Conservation (phyloP, 2,797 vertebrate genomes). For the Pangasius larnaudii region DNA sequence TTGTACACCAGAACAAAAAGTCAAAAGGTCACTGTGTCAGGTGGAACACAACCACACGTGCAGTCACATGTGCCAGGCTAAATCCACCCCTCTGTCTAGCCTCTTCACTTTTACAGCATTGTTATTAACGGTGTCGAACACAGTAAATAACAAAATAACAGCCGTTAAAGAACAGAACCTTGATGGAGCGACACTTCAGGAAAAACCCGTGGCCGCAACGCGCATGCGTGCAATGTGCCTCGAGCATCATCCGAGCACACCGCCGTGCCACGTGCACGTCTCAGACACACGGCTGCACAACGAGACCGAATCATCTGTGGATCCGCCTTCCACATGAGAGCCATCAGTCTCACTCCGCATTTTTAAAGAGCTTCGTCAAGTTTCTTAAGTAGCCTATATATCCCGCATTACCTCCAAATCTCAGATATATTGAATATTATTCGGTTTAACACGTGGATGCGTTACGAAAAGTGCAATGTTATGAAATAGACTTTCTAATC, state of each 20-base stretch:
- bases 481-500: neutral
- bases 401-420: neutral
- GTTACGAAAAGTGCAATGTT: neutral
- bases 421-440: neutral
- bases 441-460: neutral
- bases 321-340: conserved; percentile 36
- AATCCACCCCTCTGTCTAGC: neutral
- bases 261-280: conserved; percentile 53
- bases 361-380: neutral
- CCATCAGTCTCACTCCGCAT: neutral
- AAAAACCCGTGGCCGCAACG: neutral
- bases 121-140: neutral
- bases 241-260: conserved; percentile 33
- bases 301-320: conserved; percentile 37
- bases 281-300: conserved; percentile 45
- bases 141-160: neutral
- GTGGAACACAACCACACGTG: conserved; percentile 55
- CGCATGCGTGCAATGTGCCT: conserved; percentile 17
- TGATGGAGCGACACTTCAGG: neutral
- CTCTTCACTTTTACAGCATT: neutral
- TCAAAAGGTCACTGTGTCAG: conserved; percentile 60
- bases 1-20: conserved; percentile 51
- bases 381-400: neutral
- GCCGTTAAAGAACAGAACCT: neutral
- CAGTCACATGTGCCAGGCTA: neutral